Evolutionary conservation across 2,888 invertebrate genomes (phyloP).

Genomic region (Pachycephus smyrnensis): DNA sequence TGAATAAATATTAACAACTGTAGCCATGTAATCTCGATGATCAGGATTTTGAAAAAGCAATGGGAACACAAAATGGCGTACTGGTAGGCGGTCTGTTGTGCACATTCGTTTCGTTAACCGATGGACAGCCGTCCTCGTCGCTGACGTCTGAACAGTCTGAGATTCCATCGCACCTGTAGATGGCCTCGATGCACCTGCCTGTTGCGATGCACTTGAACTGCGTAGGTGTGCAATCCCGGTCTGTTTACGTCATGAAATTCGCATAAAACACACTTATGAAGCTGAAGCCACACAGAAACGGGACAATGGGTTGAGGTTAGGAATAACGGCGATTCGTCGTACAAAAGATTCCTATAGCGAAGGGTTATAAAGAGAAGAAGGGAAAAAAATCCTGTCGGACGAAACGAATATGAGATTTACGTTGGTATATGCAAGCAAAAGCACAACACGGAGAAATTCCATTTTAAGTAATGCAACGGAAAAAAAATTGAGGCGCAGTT

Average conservation of each 20-base stretch:
- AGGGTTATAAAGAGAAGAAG: background rate
- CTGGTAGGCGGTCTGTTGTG: slow-evolving; percentile 54
- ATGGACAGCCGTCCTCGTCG: slow-evolving; percentile 67
- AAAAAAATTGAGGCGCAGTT: background rate
- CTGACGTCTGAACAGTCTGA: slow-evolving; percentile 71
- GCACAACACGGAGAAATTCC: background rate
- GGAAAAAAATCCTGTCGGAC: background rate
- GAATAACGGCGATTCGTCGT: background rate
- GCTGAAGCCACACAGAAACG: slow-evolving; percentile 34
- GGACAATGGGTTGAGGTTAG: background rate
- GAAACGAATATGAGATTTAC: background rate
- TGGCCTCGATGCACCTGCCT: slow-evolving; percentile 68
- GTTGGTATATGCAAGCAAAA: background rate
- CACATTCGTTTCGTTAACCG: slow-evolving; percentile 53
- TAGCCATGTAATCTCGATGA: slow-evolving; percentile 7
- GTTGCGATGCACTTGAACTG: slow-evolving; percentile 71
- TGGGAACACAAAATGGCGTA: slow-evolving; percentile 46
- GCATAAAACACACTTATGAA: slow-evolving; percentile 45
- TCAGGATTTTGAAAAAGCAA: slow-evolving; percentile 6
- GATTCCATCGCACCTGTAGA: slow-evolving; percentile 70
- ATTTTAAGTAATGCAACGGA: background rate
- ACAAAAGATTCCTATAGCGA: background rate
- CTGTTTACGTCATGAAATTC: slow-evolving; percentile 50
- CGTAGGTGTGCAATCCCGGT: slow-evolving; percentile 67
- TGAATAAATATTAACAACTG: background rate